Percentiles rank a stretch among this genome's conserved stretches.
Conservation (phyloP, 2,113 vertebrate species). For the Amphilophus citrinellus region DNA sequence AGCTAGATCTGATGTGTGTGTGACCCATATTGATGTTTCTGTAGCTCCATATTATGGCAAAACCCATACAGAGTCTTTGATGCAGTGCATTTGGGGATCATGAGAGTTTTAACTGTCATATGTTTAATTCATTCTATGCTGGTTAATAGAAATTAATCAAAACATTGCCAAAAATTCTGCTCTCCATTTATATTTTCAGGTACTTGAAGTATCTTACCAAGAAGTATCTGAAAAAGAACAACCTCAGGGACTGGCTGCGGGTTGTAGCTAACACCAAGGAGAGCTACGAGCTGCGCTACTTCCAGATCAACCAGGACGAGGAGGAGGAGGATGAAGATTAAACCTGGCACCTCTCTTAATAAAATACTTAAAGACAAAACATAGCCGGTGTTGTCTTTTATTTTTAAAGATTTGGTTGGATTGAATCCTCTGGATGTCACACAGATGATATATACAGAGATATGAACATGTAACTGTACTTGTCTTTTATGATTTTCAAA, state of each 20-base stretch:
- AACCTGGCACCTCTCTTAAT: conserved; percentile 72
- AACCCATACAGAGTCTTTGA: neutral
- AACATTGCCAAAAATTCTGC: neutral
- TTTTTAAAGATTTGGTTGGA: neutral
- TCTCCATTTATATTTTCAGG: conserved; percentile 70
- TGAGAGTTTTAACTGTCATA: neutral
- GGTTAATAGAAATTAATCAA: neutral
- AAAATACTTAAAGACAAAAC: conserved; percentile 68
- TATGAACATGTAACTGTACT: neutral
- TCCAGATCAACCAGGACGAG: conserved; percentile 98
- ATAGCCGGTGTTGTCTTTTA: neutral
- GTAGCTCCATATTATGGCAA: neutral
- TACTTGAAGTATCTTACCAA: conserved; percentile 98
- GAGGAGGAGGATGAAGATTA: conserved; percentile 97
- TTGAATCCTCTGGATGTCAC: neutral
- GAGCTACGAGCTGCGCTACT: conserved; percentile 95
- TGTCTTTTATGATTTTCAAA: neutral
- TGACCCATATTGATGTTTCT: neutral
- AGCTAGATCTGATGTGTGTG: neutral
- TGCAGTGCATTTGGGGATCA: neutral
- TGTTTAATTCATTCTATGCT: neutral
- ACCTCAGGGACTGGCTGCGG: conserved; percentile 93
- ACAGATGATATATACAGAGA: neutral
- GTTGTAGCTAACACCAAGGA: conserved; percentile 97
- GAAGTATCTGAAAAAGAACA: conserved; percentile 98